These are phyloP conservation scores for Neoascia interrupta DNA, from an alignment of 2,888 invertebrate species.

Conservation along the genomic window DNA sequence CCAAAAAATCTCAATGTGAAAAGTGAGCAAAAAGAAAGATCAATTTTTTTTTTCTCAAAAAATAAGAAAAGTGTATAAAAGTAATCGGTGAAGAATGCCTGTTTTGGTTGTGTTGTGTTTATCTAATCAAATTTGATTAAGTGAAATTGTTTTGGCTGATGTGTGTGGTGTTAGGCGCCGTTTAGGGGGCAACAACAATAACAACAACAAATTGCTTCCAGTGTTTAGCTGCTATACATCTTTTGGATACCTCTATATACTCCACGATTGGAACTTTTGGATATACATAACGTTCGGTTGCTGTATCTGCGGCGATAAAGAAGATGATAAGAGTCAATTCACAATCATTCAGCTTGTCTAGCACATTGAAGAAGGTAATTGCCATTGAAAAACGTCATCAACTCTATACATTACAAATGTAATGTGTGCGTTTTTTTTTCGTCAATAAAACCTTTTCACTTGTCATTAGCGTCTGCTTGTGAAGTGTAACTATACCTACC, in stretches of 20 bases:
- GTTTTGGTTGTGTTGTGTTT: conserved; percentile 41
- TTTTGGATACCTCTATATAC: conserved; percentile 33
- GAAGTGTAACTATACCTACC: conserved; percentile 37
- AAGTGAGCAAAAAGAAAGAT: conserved; percentile 5
- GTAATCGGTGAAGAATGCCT: conserved; percentile 3
- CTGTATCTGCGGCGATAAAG: conserved; percentile 30
- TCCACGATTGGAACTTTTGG: conserved; percentile 25
- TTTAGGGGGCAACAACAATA: no score
- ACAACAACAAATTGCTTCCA: not conserved
- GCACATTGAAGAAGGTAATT: conserved; percentile 72
- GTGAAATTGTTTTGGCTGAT: conserved; percentile 35
- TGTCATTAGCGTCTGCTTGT: conserved; percentile 48
- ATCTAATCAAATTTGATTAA: conserved; percentile 52
- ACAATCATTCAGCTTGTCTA: conserved; percentile 72
- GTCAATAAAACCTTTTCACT: conserved; percentile 38
- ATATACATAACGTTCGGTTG: conserved; percentile 17
- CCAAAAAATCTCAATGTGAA: conserved; percentile 47
- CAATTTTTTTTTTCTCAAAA: no score
- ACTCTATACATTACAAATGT: not conserved
- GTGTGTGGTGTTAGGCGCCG: conserved; percentile 33
- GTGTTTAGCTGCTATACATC: conserved; percentile 1
- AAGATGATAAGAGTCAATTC: conserved; percentile 73
- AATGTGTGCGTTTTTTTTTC: conserved; percentile 8
- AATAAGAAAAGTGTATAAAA: conserved; percentile 7
- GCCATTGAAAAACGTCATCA: conserved; percentile 5